Conservation (phyloP, 2,797 vertebrate genomes). For the Lates japonicus region DNA sequence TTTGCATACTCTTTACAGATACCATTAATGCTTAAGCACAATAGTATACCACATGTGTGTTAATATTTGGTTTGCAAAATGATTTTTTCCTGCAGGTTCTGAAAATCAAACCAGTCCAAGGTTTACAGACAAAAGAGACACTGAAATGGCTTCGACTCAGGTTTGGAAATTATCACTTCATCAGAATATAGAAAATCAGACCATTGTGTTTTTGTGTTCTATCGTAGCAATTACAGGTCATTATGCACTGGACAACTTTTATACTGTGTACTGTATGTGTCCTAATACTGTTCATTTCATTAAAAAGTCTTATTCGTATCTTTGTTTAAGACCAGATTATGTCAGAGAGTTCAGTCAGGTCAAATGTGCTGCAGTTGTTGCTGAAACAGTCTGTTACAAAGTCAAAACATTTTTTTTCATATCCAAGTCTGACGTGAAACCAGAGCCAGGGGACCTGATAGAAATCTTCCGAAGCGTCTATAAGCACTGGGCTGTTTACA, state of each 20-base stretch:
- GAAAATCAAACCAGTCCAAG: slow-evolving; percentile 4
- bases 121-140: neutral
- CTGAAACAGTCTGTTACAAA: slow-evolving; percentile 20
- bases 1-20: too few species aligned
- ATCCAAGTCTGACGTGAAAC: slow-evolving; percentile 79
- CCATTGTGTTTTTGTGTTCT: neutral
- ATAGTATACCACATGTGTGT: too few species aligned
- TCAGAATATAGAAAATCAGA: neutral
- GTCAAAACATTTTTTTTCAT: neutral
- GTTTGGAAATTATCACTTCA: slow-evolving; percentile 41
- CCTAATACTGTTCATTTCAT: neutral
- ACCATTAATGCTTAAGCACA: too few species aligned
- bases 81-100: slow-evolving; percentile 23
- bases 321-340: neutral
- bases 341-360: neutral
- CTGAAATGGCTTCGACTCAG: slow-evolving; percentile 78
- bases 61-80: neutral
- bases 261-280: neutral
- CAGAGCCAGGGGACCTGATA: slow-evolving; percentile 85
- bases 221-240: neutral
- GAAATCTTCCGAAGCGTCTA: slow-evolving; percentile 84
- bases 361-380: slow-evolving; percentile 5
- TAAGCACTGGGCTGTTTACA: slow-evolving; percentile 88
- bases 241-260: neutral
- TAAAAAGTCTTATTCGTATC: neutral